Base-by-base conservation (phyloP, 1,140 invertebrate genomes). In the Stenopsyche tienmushanensis region DNA sequence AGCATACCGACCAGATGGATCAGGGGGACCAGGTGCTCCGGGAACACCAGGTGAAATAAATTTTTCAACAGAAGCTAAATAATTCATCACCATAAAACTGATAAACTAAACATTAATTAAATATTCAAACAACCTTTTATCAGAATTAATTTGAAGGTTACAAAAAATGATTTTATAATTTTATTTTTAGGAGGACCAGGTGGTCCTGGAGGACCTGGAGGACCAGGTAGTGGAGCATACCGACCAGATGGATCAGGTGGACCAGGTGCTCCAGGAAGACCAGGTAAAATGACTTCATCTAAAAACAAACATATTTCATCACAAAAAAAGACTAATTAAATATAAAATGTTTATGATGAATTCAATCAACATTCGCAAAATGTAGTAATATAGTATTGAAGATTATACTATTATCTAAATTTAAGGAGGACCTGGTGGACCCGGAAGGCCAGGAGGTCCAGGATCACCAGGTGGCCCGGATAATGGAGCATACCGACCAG, bases 401-500 rank as follows among this genome's bases (percentile, higher is more conserved):
- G n/a, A n/a, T n/a, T n/a, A n/a, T n/a, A n/a, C n/a, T n/a, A 34
- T 34, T 34, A 34, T 34, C 5, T 34, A 34, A 7, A 7, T 7
- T 7, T 7, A 26, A 3, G 59, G 59, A 13, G 59, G 47, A 52
- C 20, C 18, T 42, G 42, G 49, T 29, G 52, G 45, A 29, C 44
- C 34, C 23, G 42, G 54, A 29, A n/a, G n/a, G n/a, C n/a, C n/a
- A n/a, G 62, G 64, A 15, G 25, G 15, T 17, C 62, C 65, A 60
- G 68, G 69, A 10, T 2, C 53, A 21, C 72, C 72, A 26, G 71
- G 68, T 17, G 21, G 45, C n/a, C 72, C 71, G 29, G 69, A 50
- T 20, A 10, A 20, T 10, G 10, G 8, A 60, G 41, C 5, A 39
- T 44, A 54, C 0, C 34, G 50, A 26, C 52, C 59, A 41, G 45